Evolutionary conservation across 2,797 vertebrate genomes (phyloP).

Genomic region (Acanthopagrus latus): DNA sequence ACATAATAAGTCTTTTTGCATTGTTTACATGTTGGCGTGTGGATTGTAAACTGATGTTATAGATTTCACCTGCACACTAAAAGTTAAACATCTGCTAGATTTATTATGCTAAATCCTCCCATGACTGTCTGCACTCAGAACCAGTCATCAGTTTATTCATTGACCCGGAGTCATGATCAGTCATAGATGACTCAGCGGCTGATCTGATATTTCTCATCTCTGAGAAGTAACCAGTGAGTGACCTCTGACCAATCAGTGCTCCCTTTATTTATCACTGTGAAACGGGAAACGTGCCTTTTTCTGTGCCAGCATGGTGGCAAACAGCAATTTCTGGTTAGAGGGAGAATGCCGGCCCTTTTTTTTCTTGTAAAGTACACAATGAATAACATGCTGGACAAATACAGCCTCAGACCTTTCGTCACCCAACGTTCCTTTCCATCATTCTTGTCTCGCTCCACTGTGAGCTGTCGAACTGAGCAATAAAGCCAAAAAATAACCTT

Average conservation of each 20-base stretch:
- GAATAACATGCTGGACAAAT: not conserved
- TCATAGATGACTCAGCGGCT: conserved; percentile 35
- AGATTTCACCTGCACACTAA: too few relatives aligned
- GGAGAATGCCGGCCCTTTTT: not conserved
- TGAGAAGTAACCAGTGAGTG: not conserved
- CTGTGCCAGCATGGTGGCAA: not conserved
- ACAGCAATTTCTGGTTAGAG: not conserved
- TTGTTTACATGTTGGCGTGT: too few relatives aligned
- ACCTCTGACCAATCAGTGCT: not conserved
- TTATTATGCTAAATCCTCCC: not conserved
- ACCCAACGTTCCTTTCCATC: not conserved
- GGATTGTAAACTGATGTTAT: too few relatives aligned
- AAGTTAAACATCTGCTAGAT: too few relatives aligned
- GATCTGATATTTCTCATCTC: not conserved
- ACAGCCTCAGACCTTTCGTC: not conserved
- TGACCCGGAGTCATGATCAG: conserved; percentile 27
- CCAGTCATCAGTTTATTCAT: not conserved
- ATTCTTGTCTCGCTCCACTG: not conserved
- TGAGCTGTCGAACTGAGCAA: conserved; percentile 2
- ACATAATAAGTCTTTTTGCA: too few relatives aligned
- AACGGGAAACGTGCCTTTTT: not conserved
- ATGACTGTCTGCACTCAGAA: not conserved
- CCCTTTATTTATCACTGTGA: not conserved
- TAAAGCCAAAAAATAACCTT: not conserved
- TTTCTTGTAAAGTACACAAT: not conserved